Evolutionary conservation across 2,113 vertebrate genomes (phyloP).

Genomic region (Neolamprologus tretocephalus): DNA sequence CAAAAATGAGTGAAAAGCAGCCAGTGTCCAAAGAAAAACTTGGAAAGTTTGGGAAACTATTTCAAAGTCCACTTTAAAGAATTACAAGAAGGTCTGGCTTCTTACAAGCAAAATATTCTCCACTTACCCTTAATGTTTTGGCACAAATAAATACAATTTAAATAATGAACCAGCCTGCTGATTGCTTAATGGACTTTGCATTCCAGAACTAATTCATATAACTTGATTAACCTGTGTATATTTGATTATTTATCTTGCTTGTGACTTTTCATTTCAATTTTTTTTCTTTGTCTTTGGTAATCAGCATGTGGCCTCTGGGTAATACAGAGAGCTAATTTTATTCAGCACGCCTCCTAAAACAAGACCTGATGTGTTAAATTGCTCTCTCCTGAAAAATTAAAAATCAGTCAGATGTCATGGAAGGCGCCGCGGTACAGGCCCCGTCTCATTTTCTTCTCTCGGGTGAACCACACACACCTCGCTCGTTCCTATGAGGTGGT

Average conservation of each 20-base stretch:
- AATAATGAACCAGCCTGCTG: background rate
- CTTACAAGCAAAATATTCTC: background rate
- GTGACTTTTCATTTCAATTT: background rate
- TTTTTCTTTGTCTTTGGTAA: background rate
- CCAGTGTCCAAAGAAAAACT: background rate
- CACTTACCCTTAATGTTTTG: background rate
- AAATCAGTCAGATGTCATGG: constrained; percentile 12
- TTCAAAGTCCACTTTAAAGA: background rate
- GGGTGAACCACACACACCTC: background rate
- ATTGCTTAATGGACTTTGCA: background rate
- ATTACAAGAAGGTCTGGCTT: background rate
- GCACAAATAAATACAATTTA: background rate
- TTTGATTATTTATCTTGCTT: background rate
- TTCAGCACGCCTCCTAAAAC: constrained; percentile 1
- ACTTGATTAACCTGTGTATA: background rate
- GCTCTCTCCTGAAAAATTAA: constrained; percentile 19
- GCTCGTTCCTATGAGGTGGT: background rate
- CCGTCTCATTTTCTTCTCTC: background rate
- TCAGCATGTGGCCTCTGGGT: background rate
- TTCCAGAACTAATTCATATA: background rate
- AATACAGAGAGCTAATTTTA: background rate
- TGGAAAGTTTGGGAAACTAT: background rate
- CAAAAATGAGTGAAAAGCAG: background rate
- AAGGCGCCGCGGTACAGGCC: background rate
- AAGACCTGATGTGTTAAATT: constrained; percentile 9